These are phyloP conservation scores for Rhinichthys klamathensis DNA, from an alignment of 2,113 vertebrate species.

Conservation along the genomic window DNA sequence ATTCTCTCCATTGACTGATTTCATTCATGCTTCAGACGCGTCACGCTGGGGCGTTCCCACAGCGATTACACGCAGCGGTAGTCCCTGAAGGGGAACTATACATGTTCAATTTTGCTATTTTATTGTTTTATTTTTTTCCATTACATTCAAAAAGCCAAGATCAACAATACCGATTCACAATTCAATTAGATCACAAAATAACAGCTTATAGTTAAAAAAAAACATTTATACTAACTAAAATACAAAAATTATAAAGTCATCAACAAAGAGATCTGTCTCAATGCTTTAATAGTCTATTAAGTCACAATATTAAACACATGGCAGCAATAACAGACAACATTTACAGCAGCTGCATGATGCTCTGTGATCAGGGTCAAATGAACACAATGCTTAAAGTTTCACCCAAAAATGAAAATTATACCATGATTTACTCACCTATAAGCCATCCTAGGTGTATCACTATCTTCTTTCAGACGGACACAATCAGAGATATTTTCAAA, in stretches of 20 bases:
- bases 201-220: background rate
- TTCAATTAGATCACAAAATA: background rate
- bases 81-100: too few relatives aligned
- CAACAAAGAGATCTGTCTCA: background rate
- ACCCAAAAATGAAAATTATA: too few relatives aligned
- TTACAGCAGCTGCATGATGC: constrained; percentile 46
- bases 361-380: background rate
- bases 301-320: constrained; percentile 31
- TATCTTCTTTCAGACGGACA: too few relatives aligned
- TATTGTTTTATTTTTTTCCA: background rate
- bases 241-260: background rate
- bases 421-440: too few relatives aligned
- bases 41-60: too few relatives aligned
- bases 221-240: background rate
- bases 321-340: constrained; percentile 29
- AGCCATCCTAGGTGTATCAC: too few relatives aligned
- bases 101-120: background rate
- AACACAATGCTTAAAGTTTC: background rate
- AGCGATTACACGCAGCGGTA: too few relatives aligned
- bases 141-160: constrained; percentile 9
- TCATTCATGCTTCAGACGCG: too few relatives aligned
- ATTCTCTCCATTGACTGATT: too few relatives aligned
- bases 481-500: too few relatives aligned
- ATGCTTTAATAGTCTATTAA: background rate
- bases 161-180: background rate